Base-by-base conservation (phyloP, 1,140 invertebrate species). In the Brachionus asplanchnoidis region DNA sequence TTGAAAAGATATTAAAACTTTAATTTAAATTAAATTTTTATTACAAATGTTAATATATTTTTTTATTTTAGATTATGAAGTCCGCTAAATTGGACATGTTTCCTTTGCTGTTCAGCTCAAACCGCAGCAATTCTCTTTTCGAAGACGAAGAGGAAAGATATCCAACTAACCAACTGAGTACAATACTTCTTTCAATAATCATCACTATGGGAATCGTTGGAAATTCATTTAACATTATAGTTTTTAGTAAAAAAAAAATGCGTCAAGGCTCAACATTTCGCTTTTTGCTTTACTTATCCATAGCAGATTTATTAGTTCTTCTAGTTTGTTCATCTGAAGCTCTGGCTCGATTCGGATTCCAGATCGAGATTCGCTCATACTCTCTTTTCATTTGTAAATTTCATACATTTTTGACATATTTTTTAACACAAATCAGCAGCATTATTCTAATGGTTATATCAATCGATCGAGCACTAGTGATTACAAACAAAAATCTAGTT, bases 191-290 rank as follows among this genome's bases (percentile, higher is more conserved):
- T 26, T 77, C 73, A 12, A 28, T 77, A 3, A 46, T 82, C 40
- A 82, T 82, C 12, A 44, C 42, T 17, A 20, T 84, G 7, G 82
- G 82, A n/a, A 14, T 53, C 26, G 36, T 70, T 28, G 82, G 82
- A 44, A 84, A 84, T 84, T 44, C 68, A 73, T 73, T 84, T 32
- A 68, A 68, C 23, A 50, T 84, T 8, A 68, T 44, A n/a, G 65
- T 84, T 28, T 84, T 84, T 73, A 36, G 46, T 6, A 32, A 73
- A 60, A 40, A 50, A 32, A 68, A 84, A 68, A 68, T 84, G 60
- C 82, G 82, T 23, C 20, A 40, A 84, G 28, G 23, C 23, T 84
- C 82, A 68, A 84, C 82, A 84, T 84, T 84, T 84, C 82, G 82
- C 17, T 84, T 56, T 73, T 84, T 84, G 36, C 20, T 46, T 3